These are phyloP conservation scores for Pachyramphus minor DNA, from an alignment of 2,113 vertebrate genomes.

Conservation along the genomic window DNA sequence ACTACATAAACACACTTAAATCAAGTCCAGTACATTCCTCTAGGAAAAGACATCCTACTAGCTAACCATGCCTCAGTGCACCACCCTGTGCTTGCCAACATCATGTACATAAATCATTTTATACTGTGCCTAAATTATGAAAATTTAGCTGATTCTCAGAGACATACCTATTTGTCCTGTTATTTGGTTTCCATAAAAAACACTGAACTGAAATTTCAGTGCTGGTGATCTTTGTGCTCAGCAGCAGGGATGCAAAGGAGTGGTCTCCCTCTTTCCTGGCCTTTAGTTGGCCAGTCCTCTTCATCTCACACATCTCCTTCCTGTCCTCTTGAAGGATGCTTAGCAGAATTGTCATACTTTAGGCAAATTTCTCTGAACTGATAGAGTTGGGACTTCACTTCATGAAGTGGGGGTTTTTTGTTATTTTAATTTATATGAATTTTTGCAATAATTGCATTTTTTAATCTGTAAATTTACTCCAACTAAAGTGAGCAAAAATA, in stretches of 20 bases:
- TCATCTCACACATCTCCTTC: neutral
- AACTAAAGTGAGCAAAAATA: slow-evolving; percentile 12
- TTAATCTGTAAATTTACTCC: neutral
- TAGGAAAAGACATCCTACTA: neutral
- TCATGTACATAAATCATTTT: neutral
- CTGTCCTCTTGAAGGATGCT: neutral
- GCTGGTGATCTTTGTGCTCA: neutral
- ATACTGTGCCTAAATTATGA: neutral
- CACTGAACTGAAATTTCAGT: neutral
- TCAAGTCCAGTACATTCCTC: neutral
- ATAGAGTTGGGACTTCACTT: neutral
- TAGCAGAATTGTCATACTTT: neutral
- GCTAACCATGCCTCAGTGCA: neutral
- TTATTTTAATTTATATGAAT: neutral
- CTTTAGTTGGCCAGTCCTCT: neutral
- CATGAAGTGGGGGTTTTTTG: neutral
- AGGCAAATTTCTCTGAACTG: neutral
- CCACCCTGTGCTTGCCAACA: neutral
- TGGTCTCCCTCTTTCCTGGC: neutral
- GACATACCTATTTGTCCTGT: neutral
- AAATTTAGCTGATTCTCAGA: neutral
- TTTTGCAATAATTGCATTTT: neutral
- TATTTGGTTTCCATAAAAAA: neutral
- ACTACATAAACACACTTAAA: neutral
- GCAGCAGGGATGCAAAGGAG: neutral